A percentile compares a stretch with the other conserved stretches of the same genome.
Conservation (phyloP, 2,113 vertebrate genomes). For the Phylloscopus whistleri region DNA sequence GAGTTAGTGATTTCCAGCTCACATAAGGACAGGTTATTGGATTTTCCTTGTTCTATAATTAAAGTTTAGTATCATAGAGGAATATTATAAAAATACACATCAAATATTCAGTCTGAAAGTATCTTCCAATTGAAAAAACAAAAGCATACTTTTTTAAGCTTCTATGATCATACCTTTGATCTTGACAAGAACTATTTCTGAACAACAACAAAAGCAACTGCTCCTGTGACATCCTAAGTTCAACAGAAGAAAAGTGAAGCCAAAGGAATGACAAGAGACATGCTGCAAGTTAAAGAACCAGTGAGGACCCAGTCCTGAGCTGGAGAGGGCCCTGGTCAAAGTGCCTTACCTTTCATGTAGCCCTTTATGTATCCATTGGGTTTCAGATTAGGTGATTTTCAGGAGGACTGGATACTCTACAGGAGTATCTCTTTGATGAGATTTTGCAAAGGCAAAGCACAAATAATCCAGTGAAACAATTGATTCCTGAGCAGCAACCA, state of each 20-base stretch:
- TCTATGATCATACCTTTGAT: not conserved
- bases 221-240: not conserved
- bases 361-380: not conserved
- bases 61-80: not conserved
- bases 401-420: not conserved
- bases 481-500: not conserved
- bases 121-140: not conserved
- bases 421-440: not conserved
- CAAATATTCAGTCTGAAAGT: not conserved
- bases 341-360: not conserved
- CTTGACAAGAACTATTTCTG: not conserved
- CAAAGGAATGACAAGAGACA: not conserved
- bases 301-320: not conserved
- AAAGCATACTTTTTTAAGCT: not conserved
- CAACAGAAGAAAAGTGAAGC: accelerated
- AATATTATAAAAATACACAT: not conserved
- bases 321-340: not conserved
- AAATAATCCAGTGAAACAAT: not conserved
- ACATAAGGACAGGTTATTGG: not conserved
- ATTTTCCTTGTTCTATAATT: not conserved
- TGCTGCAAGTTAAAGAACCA: not conserved
- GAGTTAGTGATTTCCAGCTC: not conserved
- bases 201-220: not conserved
- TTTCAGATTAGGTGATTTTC: not conserved
- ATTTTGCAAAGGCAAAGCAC: not conserved